Evolutionary conservation across 2,888 invertebrate species (phyloP), one percentile per base, ranked within the genome.

Genomic region (Epistrophella euchroma): DNA sequence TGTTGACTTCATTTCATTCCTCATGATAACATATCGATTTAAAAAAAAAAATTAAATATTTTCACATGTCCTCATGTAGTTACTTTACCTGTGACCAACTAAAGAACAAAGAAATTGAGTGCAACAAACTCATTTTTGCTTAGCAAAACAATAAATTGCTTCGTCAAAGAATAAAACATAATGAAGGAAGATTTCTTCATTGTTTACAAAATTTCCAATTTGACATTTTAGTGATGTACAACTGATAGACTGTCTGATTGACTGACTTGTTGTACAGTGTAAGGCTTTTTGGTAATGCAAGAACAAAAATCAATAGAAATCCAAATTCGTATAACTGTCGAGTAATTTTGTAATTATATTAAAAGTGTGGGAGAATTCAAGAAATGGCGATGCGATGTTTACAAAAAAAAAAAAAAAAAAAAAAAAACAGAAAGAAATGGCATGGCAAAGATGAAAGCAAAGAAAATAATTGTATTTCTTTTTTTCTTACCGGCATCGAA

Each of bases 261-360:
- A 15, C 37, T 40, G 19, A 28, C 43, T 43, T 22, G n/a, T 28
- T 62, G 32, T 28, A 47, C 17, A 17, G 10, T 35, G 32, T 35
- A 40, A n/a, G 13, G 0, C 66, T 35, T 22, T 37, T 50, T 68
- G 22, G 37, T 68, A 68, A 68, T 32, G 45, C 55, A 75, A 75
- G 66, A 79, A 45, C 32, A 47, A 43, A 66, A 72, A 75, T 80
- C 75, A 80, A 80, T 84, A 58, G 80, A 75, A 84, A 79, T 84
- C 58, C 52, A 50, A 79, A 70, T 50, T 84, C 74, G 74, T 64
- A 43, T 84, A 84, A 80, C 84, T 84, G 84, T 84, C 37, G 79
- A 81, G 76, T 62, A 76, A 85, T 85, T 85, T 85, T 64, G 72
- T 85, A 85, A 85, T 85, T 85, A 81, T 73, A 43, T 73, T 68